phyloP scores from a whole-genome alignment of 1,140 invertebrate species.

The Drosophila pandora region DNA sequence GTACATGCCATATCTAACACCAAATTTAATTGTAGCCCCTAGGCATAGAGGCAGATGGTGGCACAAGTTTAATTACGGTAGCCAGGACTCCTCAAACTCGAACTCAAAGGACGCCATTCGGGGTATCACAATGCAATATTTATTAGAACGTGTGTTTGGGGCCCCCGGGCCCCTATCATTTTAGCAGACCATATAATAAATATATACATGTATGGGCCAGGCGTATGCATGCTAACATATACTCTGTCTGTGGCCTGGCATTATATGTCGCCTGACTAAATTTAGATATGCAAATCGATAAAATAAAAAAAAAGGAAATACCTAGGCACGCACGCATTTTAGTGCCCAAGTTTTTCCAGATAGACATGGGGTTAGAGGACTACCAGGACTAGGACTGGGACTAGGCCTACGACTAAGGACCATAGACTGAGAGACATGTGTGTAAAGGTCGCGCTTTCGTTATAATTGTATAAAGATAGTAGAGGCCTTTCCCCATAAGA shows the following conservation, averaged over 20 bases:
- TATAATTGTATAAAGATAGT: conserved; percentile 50
- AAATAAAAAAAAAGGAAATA: conserved; percentile 40
- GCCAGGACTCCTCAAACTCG: conserved; percentile 32
- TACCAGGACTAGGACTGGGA: conserved; percentile 3
- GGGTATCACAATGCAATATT: conserved; percentile 72
- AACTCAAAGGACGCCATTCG: conserved; percentile 29
- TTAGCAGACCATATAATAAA: conserved; percentile 22
- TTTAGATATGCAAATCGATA: conserved; percentile 76
- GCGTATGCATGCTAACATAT: conserved; percentile 13
- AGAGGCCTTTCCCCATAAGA: conserved; percentile 22
- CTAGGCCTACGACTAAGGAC: conserved; percentile 1
- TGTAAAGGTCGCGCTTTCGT: conserved; percentile 56
- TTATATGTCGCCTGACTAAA: conserved; percentile 70
- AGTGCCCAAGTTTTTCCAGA: conserved; percentile 50
- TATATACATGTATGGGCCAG: conserved; percentile 6
- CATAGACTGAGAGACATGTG: conserved; percentile 25
- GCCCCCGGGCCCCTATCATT: conserved; percentile 33
- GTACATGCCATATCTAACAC: conserved; percentile 13
- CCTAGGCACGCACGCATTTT: conserved; percentile 69
- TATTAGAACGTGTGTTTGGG: conserved; percentile 61
- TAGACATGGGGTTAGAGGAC: not conserved
- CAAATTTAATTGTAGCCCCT: conserved; percentile 58
- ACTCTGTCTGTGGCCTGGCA: conserved; percentile 29
- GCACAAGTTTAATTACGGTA: conserved; percentile 63
- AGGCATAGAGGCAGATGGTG: conserved; percentile 28